Evolutionary conservation across 2,888 invertebrate species (phyloP).

Genomic region (Mythimna pallens): DNA sequence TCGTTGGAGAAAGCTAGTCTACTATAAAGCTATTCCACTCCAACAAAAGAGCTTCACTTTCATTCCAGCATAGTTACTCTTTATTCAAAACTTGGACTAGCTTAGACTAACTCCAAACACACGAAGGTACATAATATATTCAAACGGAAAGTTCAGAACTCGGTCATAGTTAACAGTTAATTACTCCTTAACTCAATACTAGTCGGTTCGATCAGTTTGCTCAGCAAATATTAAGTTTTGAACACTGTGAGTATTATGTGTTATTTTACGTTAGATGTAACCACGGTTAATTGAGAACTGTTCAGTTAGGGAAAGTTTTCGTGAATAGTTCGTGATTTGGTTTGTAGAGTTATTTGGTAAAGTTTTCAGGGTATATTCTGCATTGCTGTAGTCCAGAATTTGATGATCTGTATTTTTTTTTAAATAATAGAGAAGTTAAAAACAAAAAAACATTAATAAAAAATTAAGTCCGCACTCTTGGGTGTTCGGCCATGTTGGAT

Average conservation of each 20-base stretch:
- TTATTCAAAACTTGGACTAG: constrained; percentile 14
- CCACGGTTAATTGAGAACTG: constrained; percentile 13
- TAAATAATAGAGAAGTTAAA: too few species aligned
- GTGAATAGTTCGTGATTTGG: constrained; percentile 1
- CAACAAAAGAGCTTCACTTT: neutral
- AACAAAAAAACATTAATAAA: too few species aligned
- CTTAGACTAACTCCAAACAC: constrained; percentile 29
- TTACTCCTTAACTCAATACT: constrained; percentile 55
- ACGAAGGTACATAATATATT: constrained; percentile 27
- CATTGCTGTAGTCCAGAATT: neutral
- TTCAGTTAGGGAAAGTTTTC: constrained; percentile 6
- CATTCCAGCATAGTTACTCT: neutral
- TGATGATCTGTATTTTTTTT: too few species aligned
- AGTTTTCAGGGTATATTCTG: neutral
- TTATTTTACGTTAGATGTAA: constrained; percentile 38
- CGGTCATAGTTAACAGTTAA: constrained; percentile 51
- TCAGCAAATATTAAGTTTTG: constrained; percentile 44
- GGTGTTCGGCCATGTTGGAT: too few species aligned
- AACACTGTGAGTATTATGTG: constrained; percentile 2
- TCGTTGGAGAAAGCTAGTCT: neutral
- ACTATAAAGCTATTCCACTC: neutral
- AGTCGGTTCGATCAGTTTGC: constrained; percentile 50
- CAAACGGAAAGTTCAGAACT: constrained; percentile 35
- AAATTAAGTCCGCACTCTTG: too few species aligned
- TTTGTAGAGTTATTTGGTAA: neutral